Evolutionary conservation across 2,113 vertebrate genomes (phyloP).

Genomic region (Orycteropus afer): DNA sequence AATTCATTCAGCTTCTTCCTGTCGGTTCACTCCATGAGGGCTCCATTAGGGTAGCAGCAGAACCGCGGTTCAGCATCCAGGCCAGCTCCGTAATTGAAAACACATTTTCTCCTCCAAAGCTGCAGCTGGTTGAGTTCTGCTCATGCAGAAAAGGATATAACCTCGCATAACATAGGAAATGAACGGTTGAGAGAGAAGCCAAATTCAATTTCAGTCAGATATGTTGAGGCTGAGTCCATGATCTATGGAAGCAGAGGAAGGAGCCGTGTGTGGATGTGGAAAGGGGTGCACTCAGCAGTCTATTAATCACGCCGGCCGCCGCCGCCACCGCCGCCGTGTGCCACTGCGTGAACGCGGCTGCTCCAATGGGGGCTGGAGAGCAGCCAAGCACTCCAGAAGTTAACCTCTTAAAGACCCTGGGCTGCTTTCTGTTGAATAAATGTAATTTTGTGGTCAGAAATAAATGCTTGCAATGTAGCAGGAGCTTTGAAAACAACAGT

Average conservation of each 20-base stretch:
- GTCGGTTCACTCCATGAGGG: constrained; percentile 85
- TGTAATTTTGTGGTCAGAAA: constrained; percentile 88
- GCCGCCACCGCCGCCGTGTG: constrained; percentile 77
- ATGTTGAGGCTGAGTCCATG: constrained; percentile 90
- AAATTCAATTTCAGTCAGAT: constrained; percentile 95
- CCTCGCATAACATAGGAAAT: constrained; percentile 94
- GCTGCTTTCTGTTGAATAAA: constrained; percentile 89
- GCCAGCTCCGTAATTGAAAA: constrained; percentile 91
- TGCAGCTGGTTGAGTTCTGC: constrained; percentile 92
- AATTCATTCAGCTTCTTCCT: constrained; percentile 82
- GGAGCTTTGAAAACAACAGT: constrained; percentile 86
- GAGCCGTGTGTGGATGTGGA: constrained; percentile 86
- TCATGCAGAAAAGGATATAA: constrained; percentile 94
- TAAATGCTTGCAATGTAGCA: constrained; percentile 87
- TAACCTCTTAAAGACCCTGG: constrained; percentile 90
- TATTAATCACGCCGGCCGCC: constrained; percentile 88
- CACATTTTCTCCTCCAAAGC: constrained; percentile 89
- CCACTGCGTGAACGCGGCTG: constrained; percentile 79
- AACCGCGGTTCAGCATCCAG: constrained; percentile 85
- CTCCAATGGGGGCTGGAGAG: constrained; percentile 84
- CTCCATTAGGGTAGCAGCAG: constrained; percentile 88
- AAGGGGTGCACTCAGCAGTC: constrained; percentile 89
- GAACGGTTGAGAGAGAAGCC: constrained; percentile 93
- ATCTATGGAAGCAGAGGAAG: constrained; percentile 89
- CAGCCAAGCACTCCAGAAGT: constrained; percentile 89